phyloP scores from a whole-genome alignment of 2,113 vertebrate genomes.

The Indicator maculatus region DNA sequence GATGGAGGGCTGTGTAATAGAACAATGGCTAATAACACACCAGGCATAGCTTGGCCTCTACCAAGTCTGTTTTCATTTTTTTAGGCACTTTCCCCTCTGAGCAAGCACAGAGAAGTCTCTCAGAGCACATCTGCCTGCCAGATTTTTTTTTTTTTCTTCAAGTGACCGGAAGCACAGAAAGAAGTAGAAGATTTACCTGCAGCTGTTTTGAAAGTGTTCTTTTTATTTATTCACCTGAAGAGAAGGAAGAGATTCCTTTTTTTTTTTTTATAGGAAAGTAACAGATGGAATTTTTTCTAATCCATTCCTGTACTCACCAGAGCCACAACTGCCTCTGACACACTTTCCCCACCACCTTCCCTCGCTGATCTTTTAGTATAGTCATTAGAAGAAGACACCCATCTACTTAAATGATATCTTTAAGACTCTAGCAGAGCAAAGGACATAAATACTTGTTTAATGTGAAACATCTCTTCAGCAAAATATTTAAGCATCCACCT shows the following conservation, averaged over 20 bases:
- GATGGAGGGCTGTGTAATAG: background rate
- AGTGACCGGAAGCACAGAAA: background rate
- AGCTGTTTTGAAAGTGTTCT: background rate
- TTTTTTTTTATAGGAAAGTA: background rate
- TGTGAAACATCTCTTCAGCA: background rate
- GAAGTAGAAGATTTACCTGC: background rate
- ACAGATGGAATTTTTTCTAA: background rate
- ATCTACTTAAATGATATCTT: background rate
- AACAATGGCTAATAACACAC: background rate
- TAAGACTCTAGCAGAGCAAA: background rate
- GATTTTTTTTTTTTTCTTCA: background rate
- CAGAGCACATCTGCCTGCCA: conserved; percentile 46
- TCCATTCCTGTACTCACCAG: background rate
- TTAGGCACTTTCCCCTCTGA: background rate
- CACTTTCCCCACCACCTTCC: background rate
- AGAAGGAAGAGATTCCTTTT: background rate
- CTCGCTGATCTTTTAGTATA: background rate
- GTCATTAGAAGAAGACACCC: background rate
- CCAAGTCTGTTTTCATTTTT: background rate
- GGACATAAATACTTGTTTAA: background rate
- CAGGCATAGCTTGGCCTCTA: background rate
- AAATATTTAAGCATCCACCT: background rate
- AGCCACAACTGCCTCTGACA: background rate
- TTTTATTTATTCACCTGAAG: background rate
- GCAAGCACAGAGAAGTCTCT: background rate